A percentile compares a stretch with the other conserved stretches of the same genome.
Evolutionary conservation across 1,140 invertebrate genomes (phyloP).

Genomic region (Cylas formicarius): DNA sequence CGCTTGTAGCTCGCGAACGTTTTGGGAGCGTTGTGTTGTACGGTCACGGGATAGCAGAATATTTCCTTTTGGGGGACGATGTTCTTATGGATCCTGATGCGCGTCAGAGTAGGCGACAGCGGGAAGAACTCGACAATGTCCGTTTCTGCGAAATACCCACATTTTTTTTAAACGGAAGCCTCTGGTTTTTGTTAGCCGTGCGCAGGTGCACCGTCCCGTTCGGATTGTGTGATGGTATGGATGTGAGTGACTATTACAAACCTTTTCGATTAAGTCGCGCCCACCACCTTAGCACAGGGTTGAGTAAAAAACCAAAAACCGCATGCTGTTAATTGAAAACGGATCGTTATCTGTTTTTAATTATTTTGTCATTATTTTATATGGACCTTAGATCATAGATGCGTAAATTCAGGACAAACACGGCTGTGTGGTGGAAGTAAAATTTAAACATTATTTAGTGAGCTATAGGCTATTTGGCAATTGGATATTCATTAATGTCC

Average conservation of each 20-base stretch:
- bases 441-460: too few relatives aligned
- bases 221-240: too few relatives aligned
- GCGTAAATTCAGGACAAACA: too few relatives aligned
- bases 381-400: too few relatives aligned
- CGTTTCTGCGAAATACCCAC: conserved; percentile 22
- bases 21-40: conserved; percentile 36
- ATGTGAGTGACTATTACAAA: conserved; percentile 2
- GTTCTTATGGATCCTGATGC: conserved; percentile 67
- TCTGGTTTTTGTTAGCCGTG: background rate
- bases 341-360: too few relatives aligned
- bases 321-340: conserved; percentile 17
- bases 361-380: too few relatives aligned
- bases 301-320: conserved; percentile 21
- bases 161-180: background rate
- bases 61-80: conserved; percentile 43
- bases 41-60: conserved; percentile 53
- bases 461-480: too few relatives aligned
- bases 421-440: too few relatives aligned
- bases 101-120: conserved; percentile 68
- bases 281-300: conserved; percentile 22
- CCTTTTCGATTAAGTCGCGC: conserved; percentile 10
- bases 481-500: too few relatives aligned
- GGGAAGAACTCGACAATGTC: conserved; percentile 68
- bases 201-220: background rate
- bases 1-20: conserved; percentile 48